A percentile compares a stretch with the other conserved stretches of the same genome.
Evolutionary conservation across 2,888 invertebrate species (phyloP).

Genomic region (Hyposoter dolosus): DNA sequence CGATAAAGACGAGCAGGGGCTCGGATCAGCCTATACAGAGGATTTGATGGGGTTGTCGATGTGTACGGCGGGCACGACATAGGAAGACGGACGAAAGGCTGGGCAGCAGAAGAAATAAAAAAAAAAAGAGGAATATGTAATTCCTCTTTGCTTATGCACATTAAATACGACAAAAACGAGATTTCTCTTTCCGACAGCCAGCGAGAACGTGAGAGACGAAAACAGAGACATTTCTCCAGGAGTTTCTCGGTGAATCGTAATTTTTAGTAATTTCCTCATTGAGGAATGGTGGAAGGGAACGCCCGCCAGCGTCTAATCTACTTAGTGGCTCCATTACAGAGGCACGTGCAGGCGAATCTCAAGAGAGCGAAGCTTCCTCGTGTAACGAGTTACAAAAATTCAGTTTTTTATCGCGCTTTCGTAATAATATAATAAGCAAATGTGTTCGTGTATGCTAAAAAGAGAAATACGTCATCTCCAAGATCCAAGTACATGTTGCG

Average conservation of each 20-base stretch:
- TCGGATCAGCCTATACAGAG: no score
- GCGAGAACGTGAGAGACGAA: constrained; percentile 4
- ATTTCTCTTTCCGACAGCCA: neutral
- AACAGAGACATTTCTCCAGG: constrained; percentile 20
- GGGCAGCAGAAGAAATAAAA: no score
- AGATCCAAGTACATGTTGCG: neutral
- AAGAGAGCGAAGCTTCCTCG: constrained; percentile 43
- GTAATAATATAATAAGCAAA: constrained; percentile 48
- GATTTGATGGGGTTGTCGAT: constrained; percentile 47
- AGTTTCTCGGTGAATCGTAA: constrained; percentile 26
- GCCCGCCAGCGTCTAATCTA: constrained; percentile 74
- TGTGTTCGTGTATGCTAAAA: neutral
- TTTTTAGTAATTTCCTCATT: neutral
- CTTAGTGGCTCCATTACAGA: constrained; percentile 75
- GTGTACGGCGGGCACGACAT: neutral
- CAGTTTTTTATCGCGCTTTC: constrained; percentile 41
- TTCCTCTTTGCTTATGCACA: neutral
- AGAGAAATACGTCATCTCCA: no score
- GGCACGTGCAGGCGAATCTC: constrained; percentile 70
- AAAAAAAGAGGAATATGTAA: neutral
- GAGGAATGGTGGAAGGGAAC: constrained; percentile 46
- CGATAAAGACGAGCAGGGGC: constrained; percentile 62
- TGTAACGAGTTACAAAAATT: constrained; percentile 65
- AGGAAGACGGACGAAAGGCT: neutral
- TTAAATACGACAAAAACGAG: constrained; percentile 21